A percentile compares a stretch with the other conserved stretches of the same genome.
Conservation (phyloP, 2,888 invertebrate genomes). For the Pocota personata region DNA sequence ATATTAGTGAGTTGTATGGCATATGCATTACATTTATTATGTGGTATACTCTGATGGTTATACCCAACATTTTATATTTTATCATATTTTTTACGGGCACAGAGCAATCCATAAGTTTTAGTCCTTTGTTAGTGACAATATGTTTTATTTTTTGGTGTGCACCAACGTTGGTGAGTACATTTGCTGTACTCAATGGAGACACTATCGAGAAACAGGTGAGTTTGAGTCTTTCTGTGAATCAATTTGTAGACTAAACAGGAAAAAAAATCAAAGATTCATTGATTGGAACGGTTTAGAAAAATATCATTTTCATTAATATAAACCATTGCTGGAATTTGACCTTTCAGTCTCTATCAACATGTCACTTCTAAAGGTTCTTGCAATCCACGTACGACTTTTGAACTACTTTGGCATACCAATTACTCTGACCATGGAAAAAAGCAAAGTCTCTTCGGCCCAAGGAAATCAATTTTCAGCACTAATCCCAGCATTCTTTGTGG, state of each 20-base stretch:
- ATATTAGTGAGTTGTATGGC: too few species aligned
- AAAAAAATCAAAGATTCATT: neutral
- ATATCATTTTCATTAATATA: neutral
- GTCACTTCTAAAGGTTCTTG: neutral
- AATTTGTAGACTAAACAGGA: neutral
- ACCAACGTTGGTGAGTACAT: neutral
- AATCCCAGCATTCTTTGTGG: neutral
- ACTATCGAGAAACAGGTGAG: neutral
- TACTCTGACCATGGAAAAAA: neutral
- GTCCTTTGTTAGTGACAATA: neutral
- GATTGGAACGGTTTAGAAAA: neutral
- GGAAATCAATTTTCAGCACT: neutral
- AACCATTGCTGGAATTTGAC: neutral
- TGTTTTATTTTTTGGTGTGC: neutral
- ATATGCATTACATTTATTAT: too few species aligned
- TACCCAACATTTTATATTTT: neutral
- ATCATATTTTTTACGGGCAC: neutral
- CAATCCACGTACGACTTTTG: neutral
- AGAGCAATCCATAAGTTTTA: neutral
- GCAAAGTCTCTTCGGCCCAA: neutral
- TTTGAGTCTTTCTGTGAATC: neutral
- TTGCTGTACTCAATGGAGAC: neutral
- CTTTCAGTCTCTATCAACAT: neutral
- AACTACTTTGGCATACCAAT: neutral
- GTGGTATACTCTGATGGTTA: too few species aligned